Conservation (phyloP, 2,113 vertebrate genomes). For the Colaptes auratus region DNA sequence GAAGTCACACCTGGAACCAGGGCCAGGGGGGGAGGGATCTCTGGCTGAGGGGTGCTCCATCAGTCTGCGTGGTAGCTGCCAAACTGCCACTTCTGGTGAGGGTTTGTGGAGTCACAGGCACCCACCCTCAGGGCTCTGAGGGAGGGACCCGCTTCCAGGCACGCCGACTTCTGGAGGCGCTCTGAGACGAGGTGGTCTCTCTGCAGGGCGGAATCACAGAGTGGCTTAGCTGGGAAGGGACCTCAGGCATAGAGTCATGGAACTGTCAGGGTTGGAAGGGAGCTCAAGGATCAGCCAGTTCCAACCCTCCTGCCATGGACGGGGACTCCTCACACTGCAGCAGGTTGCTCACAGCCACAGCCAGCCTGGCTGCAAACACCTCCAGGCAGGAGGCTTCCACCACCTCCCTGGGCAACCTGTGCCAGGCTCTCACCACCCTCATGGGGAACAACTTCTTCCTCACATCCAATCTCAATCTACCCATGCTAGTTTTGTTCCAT, state of each 20-base stretch:
- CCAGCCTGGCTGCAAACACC: neutral
- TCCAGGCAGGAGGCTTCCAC: neutral
- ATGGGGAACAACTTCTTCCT: neutral
- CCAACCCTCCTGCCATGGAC: neutral
- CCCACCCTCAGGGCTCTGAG: conserved; percentile 59
- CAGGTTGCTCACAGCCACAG: neutral
- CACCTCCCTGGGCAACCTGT: neutral
- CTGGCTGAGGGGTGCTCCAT: neutral
- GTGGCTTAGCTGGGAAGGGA: too few species aligned
- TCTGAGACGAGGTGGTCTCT: conserved; percentile 83
- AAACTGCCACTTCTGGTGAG: conserved; percentile 91
- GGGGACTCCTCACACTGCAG: neutral
- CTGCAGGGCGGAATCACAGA: conserved; percentile 62
- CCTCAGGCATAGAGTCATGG: neutral
- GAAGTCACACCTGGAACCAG: neutral
- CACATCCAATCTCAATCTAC: too few species aligned
- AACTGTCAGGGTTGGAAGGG: neutral
- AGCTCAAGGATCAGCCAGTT: neutral
- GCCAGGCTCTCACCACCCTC: neutral
- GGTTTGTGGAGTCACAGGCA: conserved; percentile 76
- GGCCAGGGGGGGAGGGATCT: rapidly evolving
- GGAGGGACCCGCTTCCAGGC: conserved; percentile 79
- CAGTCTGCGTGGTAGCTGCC: conserved; percentile 81
- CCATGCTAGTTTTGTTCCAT: too few species aligned
- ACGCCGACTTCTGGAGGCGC: conserved; percentile 66